Conservation (phyloP, 2,888 invertebrate species). For the Chloroclystis v-ata region DNA sequence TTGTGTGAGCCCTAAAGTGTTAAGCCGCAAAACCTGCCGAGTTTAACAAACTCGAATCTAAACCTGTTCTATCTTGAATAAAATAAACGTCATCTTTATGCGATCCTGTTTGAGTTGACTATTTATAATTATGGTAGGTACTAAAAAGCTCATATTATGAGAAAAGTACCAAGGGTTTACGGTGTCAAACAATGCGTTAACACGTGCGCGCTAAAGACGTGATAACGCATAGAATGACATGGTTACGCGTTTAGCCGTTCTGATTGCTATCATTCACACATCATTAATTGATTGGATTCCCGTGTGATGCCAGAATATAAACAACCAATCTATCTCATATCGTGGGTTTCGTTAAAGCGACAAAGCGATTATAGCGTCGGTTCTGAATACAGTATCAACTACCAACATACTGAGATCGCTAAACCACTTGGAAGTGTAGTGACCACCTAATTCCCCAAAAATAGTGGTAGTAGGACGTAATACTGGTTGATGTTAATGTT, state of each 20-base stretch:
- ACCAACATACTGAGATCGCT: too few species aligned
- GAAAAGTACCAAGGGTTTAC: slow-evolving; percentile 24
- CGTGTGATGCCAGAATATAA: too few species aligned
- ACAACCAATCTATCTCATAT: too few species aligned
- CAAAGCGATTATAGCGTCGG: too few species aligned
- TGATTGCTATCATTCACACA: neutral
- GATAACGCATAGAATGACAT: neutral
- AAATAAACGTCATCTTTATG: slow-evolving; percentile 12
- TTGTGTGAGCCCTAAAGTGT: neutral
- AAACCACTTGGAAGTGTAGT: too few species aligned
- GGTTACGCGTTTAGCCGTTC: neutral
- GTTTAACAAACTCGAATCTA: slow-evolving; percentile 11
- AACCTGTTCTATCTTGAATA: slow-evolving; percentile 15
- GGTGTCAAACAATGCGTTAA: neutral
- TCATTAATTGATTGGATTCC: too few species aligned
- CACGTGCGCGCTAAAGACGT: slow-evolving; percentile 1
- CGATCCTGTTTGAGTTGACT: slow-evolving; percentile 9
- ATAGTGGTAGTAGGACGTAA: too few species aligned
- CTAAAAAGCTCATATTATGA: too few species aligned
- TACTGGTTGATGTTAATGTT: too few species aligned
- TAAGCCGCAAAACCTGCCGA: slow-evolving; percentile 2
- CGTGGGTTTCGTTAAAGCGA: too few species aligned
- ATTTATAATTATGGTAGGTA: slow-evolving; percentile 17
- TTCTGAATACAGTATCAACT: too few species aligned
- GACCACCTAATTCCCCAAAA: too few species aligned